phyloP scores from a whole-genome alignment of 1,140 invertebrate genomes.

The Copidosoma floridanum region DNA sequence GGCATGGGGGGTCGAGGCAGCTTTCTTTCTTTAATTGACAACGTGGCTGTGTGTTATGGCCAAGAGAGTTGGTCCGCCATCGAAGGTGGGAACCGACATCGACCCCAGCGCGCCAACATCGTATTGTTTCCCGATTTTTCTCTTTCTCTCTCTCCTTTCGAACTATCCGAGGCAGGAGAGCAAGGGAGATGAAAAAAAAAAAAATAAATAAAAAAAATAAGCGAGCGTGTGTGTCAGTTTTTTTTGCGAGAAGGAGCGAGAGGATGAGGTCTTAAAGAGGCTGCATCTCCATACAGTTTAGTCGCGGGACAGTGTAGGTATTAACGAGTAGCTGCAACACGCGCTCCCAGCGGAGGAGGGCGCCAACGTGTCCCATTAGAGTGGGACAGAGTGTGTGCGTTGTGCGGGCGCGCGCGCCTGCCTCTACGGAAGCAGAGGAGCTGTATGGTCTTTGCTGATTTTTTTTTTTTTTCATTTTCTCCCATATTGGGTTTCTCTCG shows the following conservation, averaged over 20 bases:
- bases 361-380: constrained; percentile 40
- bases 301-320: no score
- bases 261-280: no score
- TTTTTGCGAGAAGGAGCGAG: no score
- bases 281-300: no score
- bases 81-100: constrained; percentile 49
- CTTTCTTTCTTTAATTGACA: constrained; percentile 29
- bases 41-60: constrained; percentile 7
- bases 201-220: neutral
- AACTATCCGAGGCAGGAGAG: no score
- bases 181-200: neutral
- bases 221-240: no score
- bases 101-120: constrained; percentile 39
- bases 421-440: no score
- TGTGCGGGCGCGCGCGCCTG: neutral
- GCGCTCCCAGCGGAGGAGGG: constrained; percentile 24
- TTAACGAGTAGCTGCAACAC: constrained; percentile 41
- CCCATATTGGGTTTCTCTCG: no score
- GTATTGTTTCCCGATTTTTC: constrained; percentile 48
- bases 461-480: neutral
- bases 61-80: neutral
- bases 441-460: no score
- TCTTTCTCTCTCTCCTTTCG: constrained; percentile 7
- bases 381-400: neutral
- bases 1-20: neutral